Base-by-base conservation (phyloP, 2,888 invertebrate genomes). In the Hecatera dysodea region DNA sequence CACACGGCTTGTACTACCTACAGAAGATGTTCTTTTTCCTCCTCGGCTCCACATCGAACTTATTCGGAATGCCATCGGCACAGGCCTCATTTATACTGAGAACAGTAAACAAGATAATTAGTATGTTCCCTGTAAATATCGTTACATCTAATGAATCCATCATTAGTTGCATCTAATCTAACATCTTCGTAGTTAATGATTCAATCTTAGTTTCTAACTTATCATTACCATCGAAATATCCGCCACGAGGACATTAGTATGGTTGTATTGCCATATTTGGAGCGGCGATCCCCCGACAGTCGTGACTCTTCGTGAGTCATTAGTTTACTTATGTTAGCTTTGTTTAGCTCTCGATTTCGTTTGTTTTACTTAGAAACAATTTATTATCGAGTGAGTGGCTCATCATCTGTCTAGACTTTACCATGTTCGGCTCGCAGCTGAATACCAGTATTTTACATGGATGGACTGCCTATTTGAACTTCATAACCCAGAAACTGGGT, bases 291-390 rank as follows among this genome's bases (percentile, higher is more conserved):
- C 72, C 75, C 74, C 57, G 66, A 46, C 61, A 9, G 22, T 74
- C 70, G 62, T 72, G 78, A 66, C 63, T 44, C 22, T 48, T 24
- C 22, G 50, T 83, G 82, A 83, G 12, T 83, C 83, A 83, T 82
- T 44, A n/a, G n/a, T n/a, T n/a, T n/a, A n/a, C n/a, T n/a, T n/a
- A 44, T 33, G 22, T 24, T 67, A 64, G 42, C 19, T 24, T 29
- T 59, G 56, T 67, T 62, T 56, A 73, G 69, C 79, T 83, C 83
- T 83, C 72, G 68, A 74, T 81, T 81, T 83, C 72, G 55, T 81
- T 75, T 72, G 62, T 60, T 67, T 78, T 67, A 67, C 42, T 53
- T 39, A 46, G 60, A 61, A 63, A 72, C 12, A 19, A 27, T 44
- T 62, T 60, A 36, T 44, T 61, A 53, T 60, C 8, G 22, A n/a